Percentiles rank a stretch among this genome's conserved stretches.
These are phyloP conservation scores for Callyntrura guangdongensis DNA, from an alignment of 2,888 invertebrate genomes.

Conservation along the genomic window DNA sequence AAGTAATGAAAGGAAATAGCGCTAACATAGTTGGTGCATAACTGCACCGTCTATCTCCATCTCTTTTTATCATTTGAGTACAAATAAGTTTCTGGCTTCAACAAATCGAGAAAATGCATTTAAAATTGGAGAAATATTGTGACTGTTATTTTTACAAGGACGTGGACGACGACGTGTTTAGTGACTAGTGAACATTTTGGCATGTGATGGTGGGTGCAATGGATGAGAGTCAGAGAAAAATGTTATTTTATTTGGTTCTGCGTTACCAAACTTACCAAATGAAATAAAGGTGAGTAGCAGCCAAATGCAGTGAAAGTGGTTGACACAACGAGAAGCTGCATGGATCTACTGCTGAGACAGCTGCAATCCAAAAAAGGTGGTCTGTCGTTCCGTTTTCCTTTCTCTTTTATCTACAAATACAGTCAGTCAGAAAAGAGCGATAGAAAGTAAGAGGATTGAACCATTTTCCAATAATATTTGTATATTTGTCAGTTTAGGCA, in stretches of 20 bases:
- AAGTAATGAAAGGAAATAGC: not conserved
- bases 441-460: slow-evolving; percentile 12
- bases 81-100: not conserved
- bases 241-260: slow-evolving; percentile 38
- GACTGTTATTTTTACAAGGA: not conserved
- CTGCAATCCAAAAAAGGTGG: slow-evolving; percentile 95
- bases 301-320: slow-evolving; percentile 93
- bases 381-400: slow-evolving; percentile 89
- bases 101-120: not conserved
- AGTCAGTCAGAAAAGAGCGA: slow-evolving; percentile 7
- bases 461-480: slow-evolving; percentile 36
- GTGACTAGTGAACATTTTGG: slow-evolving; percentile 22
- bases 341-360: slow-evolving; percentile 93
- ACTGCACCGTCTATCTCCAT: not conserved
- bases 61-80: not conserved
- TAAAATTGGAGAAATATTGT: too few relatives aligned
- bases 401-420: slow-evolving; percentile 58
- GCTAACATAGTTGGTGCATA: not conserved
- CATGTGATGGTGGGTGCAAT: too few relatives aligned
- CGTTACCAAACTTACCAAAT: slow-evolving; percentile 87
- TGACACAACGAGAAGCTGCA: slow-evolving; percentile 93
- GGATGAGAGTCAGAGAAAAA: slow-evolving; percentile 11
- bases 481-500: slow-evolving; percentile 20
- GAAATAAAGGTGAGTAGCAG: slow-evolving; percentile 94
- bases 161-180: not conserved